These are phyloP conservation scores for Cantharis flavilabris DNA, from an alignment of 2,888 invertebrate species.

Conservation along the genomic window DNA sequence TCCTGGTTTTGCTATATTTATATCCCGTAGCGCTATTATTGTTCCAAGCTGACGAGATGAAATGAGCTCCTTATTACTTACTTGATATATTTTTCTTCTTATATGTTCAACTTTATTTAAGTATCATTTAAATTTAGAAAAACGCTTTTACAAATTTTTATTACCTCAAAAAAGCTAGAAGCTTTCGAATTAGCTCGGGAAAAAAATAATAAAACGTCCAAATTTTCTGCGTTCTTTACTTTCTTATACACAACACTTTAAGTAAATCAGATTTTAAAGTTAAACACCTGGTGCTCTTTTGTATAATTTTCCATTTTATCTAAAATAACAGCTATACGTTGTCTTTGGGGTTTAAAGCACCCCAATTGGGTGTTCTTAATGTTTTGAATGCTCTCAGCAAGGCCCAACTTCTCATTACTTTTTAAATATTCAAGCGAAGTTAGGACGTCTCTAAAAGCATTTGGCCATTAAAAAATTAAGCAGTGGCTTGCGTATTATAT, in stretches of 20 bases:
- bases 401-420: slow-evolving; percentile 51
- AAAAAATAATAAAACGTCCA: not conserved
- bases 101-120: not conserved
- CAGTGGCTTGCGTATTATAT: slow-evolving; percentile 54
- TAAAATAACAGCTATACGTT: slow-evolving; percentile 49
- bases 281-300: slow-evolving; percentile 41
- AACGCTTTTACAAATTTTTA: not conserved
- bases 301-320: slow-evolving; percentile 39
- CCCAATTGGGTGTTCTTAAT: slow-evolving; percentile 49
- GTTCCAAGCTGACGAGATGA: slow-evolving; percentile 34
- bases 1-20: slow-evolving; percentile 21
- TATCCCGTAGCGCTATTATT: slow-evolving; percentile 16
- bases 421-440: slow-evolving; percentile 55
- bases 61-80: not conserved
- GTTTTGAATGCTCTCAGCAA: slow-evolving; percentile 42
- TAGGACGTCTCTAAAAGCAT: slow-evolving; percentile 65
- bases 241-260: slow-evolving; percentile 15
- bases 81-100: not conserved
- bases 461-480: slow-evolving; percentile 67
- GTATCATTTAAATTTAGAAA: not conserved
- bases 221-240: not conserved
- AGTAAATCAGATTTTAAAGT: slow-evolving; percentile 43
- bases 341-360: slow-evolving; percentile 46
- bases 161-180: not conserved
- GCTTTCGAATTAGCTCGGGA: not conserved